Evolutionary conservation across 2,797 vertebrate species (phyloP).

Genomic region (Pogonophryne albipinna): DNA sequence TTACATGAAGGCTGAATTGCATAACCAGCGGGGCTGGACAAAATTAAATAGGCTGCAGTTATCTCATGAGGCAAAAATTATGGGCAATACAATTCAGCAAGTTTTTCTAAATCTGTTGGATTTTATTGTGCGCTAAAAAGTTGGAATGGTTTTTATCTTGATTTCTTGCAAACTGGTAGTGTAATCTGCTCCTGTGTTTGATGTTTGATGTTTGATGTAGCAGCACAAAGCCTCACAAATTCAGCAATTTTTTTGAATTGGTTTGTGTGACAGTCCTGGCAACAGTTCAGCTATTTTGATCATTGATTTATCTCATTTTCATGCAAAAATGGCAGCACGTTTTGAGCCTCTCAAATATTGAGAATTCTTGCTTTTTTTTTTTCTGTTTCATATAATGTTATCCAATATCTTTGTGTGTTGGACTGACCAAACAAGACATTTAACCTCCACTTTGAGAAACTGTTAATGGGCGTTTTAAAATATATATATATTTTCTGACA

Average conservation of each 20-base stretch:
- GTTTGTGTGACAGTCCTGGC: not conserved
- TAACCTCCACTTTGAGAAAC: no score
- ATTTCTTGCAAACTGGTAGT: not conserved
- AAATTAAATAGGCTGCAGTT: not conserved
- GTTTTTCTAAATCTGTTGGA: not conserved
- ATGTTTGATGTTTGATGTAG: not conserved
- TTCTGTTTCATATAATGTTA: no score
- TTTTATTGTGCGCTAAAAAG: not conserved
- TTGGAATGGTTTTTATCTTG: not conserved
- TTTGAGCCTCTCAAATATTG: no score
- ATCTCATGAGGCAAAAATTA: not conserved
- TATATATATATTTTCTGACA: no score
- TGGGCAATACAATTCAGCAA: not conserved
- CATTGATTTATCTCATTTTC: no score
- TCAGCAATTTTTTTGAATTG: not conserved
- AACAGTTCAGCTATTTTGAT: no score
- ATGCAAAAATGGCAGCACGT: no score
- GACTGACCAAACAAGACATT: no score
- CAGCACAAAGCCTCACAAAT: not conserved
- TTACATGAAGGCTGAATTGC: not conserved
- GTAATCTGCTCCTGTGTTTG: not conserved
- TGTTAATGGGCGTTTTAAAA: no score
- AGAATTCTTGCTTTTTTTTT: no score
- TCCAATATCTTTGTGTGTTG: no score
- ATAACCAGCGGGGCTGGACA: not conserved